Percentiles rank a stretch among this genome's conserved stretches.
Conservation (phyloP, 35 echinoderm and acorn worm genomes). For the Holothuria glaberrima region DNA sequence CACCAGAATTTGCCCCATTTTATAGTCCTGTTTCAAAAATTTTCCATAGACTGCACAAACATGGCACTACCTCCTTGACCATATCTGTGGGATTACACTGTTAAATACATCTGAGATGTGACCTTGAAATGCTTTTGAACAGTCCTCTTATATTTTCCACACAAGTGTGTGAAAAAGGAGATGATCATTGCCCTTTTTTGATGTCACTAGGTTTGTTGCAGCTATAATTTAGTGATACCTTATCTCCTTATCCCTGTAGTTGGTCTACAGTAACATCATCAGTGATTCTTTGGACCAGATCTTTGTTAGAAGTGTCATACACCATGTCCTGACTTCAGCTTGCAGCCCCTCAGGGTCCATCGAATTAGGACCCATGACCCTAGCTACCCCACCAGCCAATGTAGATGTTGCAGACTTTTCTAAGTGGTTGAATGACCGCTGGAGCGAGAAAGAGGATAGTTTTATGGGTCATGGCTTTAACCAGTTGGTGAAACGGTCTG, state of each 20-base stretch:
- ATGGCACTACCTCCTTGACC: too few species aligned
- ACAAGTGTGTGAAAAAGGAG: too few species aligned
- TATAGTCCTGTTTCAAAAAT: too few species aligned
- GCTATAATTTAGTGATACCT: too few species aligned
- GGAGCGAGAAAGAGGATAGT: constrained; percentile 59
- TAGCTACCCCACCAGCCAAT: constrained; percentile 91
- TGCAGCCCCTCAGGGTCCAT: constrained; percentile 69
- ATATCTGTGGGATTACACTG: too few species aligned
- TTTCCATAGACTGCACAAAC: too few species aligned
- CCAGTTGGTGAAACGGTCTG: constrained; percentile 59
- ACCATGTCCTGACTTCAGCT: constrained; percentile 70
- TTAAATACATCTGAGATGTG: not conserved
- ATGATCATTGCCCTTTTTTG: too few species aligned
- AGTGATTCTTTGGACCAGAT: constrained; percentile 76
- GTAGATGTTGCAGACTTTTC: constrained; percentile 82
- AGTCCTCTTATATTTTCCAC: too few species aligned
- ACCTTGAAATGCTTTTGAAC: too few species aligned
- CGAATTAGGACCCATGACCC: constrained; percentile 64
- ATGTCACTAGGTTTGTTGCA: too few species aligned
- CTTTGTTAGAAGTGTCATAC: constrained; percentile 69
- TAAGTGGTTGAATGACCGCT: constrained; percentile 77
- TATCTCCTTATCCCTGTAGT: constrained; percentile 16
- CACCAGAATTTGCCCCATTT: too few species aligned
- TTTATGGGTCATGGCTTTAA: constrained; percentile 63
- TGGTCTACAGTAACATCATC: constrained; percentile 88